A percentile compares a stretch with the other conserved stretches of the same genome.
Evolutionary conservation across 2,888 invertebrate species (phyloP).

Genomic region (Melanotus villosus): DNA sequence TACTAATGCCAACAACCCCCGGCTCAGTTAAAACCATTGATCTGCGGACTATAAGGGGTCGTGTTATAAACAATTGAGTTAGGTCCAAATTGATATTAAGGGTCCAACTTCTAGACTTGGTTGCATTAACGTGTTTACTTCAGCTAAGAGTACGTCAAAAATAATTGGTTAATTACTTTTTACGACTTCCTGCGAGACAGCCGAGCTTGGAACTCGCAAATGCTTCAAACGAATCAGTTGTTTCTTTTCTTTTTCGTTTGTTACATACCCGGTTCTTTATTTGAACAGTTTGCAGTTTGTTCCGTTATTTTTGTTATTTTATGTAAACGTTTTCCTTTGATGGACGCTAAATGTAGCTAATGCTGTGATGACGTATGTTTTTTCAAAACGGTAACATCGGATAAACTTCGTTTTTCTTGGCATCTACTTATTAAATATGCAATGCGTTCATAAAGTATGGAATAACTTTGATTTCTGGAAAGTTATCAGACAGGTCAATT

Average conservation of each 20-base stretch:
- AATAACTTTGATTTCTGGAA: too few relatives aligned
- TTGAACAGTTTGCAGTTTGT: too few relatives aligned
- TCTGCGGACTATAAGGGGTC: slow-evolving; percentile 3
- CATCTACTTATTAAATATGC: too few relatives aligned
- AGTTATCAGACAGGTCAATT: too few relatives aligned
- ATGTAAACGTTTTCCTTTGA: too few relatives aligned
- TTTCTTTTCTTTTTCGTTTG: neutral
- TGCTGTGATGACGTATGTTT: too few relatives aligned
- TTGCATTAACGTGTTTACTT: slow-evolving; percentile 39
- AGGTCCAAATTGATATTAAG: slow-evolving; percentile 36
- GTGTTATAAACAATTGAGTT: slow-evolving; percentile 31
- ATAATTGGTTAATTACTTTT: slow-evolving; percentile 34
- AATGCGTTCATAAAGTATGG: too few relatives aligned
- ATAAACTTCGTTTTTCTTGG: too few relatives aligned
- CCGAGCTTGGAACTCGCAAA: slow-evolving; percentile 1
- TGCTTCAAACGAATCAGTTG: neutral
- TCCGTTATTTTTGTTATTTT: too few relatives aligned
- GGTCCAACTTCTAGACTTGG: slow-evolving; percentile 27
- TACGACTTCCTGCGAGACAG: slow-evolving; percentile 24
- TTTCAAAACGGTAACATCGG: too few relatives aligned
- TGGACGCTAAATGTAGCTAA: too few relatives aligned
- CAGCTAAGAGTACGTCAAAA: slow-evolving; percentile 29
- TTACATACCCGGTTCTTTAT: neutral
- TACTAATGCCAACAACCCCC: slow-evolving; percentile 3
- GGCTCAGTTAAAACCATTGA: slow-evolving; percentile 5